Percentiles rank a stretch among this genome's conserved stretches.
phyloP scores from a whole-genome alignment of 2,888 invertebrate genomes.

The Drosophila limbata region DNA sequence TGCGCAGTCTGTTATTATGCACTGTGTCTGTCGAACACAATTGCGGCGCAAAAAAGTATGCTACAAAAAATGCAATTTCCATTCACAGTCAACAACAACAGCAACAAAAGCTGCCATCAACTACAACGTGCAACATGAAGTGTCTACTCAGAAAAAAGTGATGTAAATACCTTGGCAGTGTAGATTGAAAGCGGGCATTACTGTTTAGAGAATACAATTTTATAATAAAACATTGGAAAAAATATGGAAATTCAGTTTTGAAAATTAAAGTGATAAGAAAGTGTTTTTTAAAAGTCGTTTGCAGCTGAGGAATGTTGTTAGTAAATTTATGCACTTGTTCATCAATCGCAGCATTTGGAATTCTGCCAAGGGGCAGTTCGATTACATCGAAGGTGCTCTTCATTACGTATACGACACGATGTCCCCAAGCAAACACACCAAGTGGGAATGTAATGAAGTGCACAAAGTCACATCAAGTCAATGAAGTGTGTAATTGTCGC shows the following conservation, averaged over 20 bases:
- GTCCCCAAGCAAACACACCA: background rate
- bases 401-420: conserved; percentile 31
- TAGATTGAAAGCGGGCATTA: background rate
- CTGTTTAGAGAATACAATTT: background rate
- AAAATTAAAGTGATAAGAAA: background rate
- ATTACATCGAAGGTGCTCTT: background rate
- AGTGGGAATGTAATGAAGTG: conserved; percentile 48
- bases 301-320: background rate
- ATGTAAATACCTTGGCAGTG: background rate
- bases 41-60: conserved; percentile 46
- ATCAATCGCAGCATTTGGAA: background rate
- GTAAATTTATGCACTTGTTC: conserved; percentile 10
- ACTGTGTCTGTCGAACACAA: conserved; percentile 20
- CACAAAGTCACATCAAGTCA: conserved; percentile 45
- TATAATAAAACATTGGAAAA: too few species aligned
- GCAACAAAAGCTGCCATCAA: conserved; percentile 1
- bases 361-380: conserved; percentile 2
- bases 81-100: background rate
- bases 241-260: too few species aligned
- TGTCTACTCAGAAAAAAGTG: background rate
- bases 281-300: background rate
- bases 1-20: conserved; percentile 10
- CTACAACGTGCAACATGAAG: conserved; percentile 5
- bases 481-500: conserved; percentile 65
- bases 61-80: conserved; percentile 36